A percentile compares a stretch with the other conserved stretches of the same genome.
These are phyloP conservation scores for Rhyacophila evoluta DNA, from an alignment of 2,888 invertebrate genomes.

Conservation along the genomic window DNA sequence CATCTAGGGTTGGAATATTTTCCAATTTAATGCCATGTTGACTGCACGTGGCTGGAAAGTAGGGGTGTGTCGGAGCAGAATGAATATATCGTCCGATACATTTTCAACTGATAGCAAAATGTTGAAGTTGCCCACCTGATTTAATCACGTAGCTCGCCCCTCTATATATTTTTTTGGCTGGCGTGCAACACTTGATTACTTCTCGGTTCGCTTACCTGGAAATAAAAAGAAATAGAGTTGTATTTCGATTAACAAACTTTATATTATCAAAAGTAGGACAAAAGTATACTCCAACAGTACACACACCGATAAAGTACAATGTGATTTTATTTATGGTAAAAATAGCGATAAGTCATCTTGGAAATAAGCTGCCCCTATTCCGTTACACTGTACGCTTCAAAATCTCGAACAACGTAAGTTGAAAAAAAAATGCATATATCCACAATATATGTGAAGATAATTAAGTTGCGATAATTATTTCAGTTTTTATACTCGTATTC, in stretches of 20 bases:
- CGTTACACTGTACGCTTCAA: no score
- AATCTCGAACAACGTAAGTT: no score
- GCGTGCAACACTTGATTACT: slow-evolving; percentile 36
- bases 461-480: no score
- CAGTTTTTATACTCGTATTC: no score
- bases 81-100: slow-evolving; percentile 36
- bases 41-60: slow-evolving; percentile 11
- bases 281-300: background rate
- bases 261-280: slow-evolving; percentile 26
- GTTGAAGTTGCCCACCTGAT: slow-evolving; percentile 38
- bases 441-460: no score
- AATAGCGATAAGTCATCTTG: background rate
- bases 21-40: slow-evolving; percentile 8
- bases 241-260: slow-evolving; percentile 30
- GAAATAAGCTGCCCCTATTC: background rate
- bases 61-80: slow-evolving; percentile 26
- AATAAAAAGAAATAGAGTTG: slow-evolving; percentile 36
- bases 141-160: slow-evolving; percentile 31
- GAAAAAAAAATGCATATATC: no score
- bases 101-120: slow-evolving; percentile 35
- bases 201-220: slow-evolving; percentile 37
- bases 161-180: slow-evolving; percentile 9
- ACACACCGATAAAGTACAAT: background rate
- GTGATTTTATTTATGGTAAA: slow-evolving; percentile 29
- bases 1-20: background rate